These are phyloP conservation scores for Cephus pygmeus DNA, from an alignment of 2,888 invertebrate species.

Conservation along the genomic window DNA sequence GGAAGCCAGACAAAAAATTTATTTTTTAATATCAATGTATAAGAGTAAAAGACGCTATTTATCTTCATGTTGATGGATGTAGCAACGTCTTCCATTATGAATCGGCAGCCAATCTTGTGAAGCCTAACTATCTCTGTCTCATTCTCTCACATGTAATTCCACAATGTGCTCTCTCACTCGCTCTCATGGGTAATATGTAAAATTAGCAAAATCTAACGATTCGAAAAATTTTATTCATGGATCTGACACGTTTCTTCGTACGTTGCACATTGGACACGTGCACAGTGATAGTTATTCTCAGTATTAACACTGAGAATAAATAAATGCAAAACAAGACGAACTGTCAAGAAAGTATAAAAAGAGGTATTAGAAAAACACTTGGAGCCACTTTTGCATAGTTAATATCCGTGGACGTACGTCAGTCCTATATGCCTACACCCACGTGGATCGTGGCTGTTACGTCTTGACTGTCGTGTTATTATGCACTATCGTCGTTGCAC, in stretches of 20 bases:
- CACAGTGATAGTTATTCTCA: background rate
- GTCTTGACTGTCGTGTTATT: background rate
- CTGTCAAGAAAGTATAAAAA: background rate
- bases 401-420: background rate
- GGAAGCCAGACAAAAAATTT: too few species aligned
- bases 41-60: too few species aligned
- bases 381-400: background rate
- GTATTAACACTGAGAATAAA: background rate
- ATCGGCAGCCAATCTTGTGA: too few species aligned
- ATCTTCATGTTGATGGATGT: too few species aligned
- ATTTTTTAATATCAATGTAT: too few species aligned
- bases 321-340: background rate
- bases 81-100: too few species aligned
- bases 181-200: background rate
- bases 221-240: background rate
- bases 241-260: background rate
- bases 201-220: background rate
- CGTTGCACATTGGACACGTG: background rate
- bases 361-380: background rate
- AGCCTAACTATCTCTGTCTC: too few species aligned
- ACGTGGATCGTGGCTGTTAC: background rate
- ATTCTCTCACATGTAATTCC: background rate
- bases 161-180: background rate
- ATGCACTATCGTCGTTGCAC: background rate
- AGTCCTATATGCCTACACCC: background rate